Conservation (phyloP, 2,113 vertebrate genomes). For the Gymnogyps californianus region DNA sequence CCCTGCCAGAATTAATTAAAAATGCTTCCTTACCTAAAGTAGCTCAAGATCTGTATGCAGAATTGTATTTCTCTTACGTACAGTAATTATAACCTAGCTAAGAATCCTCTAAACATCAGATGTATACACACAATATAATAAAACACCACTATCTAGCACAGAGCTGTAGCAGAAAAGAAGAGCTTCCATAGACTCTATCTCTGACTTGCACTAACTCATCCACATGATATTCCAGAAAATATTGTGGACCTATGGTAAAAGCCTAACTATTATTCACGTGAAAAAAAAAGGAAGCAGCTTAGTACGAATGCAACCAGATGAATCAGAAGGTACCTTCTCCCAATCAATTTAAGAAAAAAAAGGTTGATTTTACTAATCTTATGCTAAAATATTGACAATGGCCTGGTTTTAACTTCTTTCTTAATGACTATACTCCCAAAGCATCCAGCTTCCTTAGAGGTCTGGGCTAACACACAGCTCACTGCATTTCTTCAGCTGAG, state of each 20-base stretch:
- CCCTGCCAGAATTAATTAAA: neutral
- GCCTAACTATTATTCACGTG: neutral
- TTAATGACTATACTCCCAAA: neutral
- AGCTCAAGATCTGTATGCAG: neutral
- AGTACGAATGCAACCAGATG: neutral
- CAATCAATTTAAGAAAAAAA: neutral
- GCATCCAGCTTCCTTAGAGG: neutral
- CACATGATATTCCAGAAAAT: neutral
- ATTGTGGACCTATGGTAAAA: neutral
- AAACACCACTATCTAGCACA: neutral
- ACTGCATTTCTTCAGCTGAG: neutral
- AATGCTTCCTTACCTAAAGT: neutral
- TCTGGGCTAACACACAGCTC: neutral
- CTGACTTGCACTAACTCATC: neutral
- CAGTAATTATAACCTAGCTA: neutral
- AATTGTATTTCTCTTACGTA: neutral
- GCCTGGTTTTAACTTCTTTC: neutral
- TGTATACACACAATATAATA: neutral
- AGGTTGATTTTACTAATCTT: neutral
- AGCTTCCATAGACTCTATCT: neutral
- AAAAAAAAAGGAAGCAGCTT: neutral
- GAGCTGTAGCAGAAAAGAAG: neutral
- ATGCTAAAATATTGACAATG: neutral
- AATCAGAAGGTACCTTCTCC: neutral
- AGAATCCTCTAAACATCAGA: neutral